Base-by-base conservation (phyloP, 2,888 invertebrate species). In the Andricus quercusramuli region DNA sequence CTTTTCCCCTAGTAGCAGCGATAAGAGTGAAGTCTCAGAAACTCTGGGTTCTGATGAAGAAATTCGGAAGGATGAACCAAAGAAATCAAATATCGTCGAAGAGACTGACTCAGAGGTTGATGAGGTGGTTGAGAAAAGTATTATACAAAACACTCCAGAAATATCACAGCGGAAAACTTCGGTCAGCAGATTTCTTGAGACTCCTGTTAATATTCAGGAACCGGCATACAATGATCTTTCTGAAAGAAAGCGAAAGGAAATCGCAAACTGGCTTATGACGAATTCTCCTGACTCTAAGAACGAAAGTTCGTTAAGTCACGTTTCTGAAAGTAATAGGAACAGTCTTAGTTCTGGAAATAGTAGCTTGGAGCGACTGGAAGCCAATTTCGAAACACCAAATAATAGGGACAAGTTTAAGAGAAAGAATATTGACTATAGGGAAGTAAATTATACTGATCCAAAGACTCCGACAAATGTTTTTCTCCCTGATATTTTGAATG, bases 311-410 rank as follows among this genome's bases (percentile, higher is more conserved):
- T 78, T 86, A 22, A 90, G 90, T 81, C 85, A 86, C 74, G 77
- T 91, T 44, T 85, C 90, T 15, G 84, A 85, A 9, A 90, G 87
- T 70, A 88, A 85, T 37, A 87, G 79, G 77, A 86, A 87, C 78
- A 89, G 89, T 79, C 25, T 83, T 32, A 90, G 87, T 70, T 92
- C 92, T 51, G 92, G 92, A 8, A 90, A 92, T 66, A 92, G 92
- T 62, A 92, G 92, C 78, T 85, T 93, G 74, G 93, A 93, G 51
- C 88, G 92, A 79, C 84, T 92, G 6, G 93, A 93, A 68, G 70
- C 88, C 82, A 87, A 90, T 78, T 90, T 91, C 83, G 92, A 93
- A 84, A 93, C 93, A 15, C 93, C 93, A 15, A 93, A 93, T 83
- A 93, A 93, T 83, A 90, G 93, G 47, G 90, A 83, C 1, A 91